Evolutionary conservation across 1,140 invertebrate species (phyloP).

Genomic region (Phortica variegata): DNA sequence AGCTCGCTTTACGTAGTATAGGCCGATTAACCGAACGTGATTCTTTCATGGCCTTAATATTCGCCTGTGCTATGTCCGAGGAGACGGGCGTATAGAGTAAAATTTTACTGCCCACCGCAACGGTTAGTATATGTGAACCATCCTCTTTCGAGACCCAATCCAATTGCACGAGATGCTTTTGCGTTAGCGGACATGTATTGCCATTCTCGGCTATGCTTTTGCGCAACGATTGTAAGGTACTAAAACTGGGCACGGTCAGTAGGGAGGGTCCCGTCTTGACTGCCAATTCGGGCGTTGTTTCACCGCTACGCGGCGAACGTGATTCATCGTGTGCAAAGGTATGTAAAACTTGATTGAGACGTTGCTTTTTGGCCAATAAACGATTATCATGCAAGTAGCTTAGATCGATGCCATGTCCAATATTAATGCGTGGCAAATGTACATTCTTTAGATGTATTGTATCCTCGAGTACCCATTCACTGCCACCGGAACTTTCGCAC

Average conservation of each 20-base stretch:
- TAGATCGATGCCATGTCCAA: slow-evolving; percentile 79
- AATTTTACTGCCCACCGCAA: slow-evolving; percentile 92
- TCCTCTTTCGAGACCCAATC: slow-evolving; percentile 99
- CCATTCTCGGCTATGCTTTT: slow-evolving; percentile 89
- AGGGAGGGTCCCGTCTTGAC: slow-evolving; percentile 60
- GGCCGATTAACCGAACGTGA: slow-evolving; percentile 77
- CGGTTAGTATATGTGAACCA: slow-evolving; percentile 95
- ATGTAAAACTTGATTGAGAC: slow-evolving; percentile 70
- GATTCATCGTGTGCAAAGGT: slow-evolving; percentile 65
- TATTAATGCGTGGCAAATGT: slow-evolving; percentile 76
- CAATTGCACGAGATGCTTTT: slow-evolving; percentile 87
- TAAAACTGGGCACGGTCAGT: slow-evolving; percentile 88
- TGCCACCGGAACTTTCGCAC: slow-evolving; percentile 96
- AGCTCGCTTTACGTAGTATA: slow-evolving; percentile 82
- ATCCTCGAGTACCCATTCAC: slow-evolving; percentile 99
- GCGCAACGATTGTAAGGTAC: slow-evolving; percentile 83
- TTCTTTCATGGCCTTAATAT: slow-evolving; percentile 84
- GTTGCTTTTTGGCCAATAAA: slow-evolving; percentile 77
- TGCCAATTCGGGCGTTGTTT: slow-evolving; percentile 46
- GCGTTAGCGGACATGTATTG: slow-evolving; percentile 83
- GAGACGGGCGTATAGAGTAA: slow-evolving; percentile 82
- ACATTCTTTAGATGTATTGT: slow-evolving; percentile 89
- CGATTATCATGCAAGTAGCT: slow-evolving; percentile 80
- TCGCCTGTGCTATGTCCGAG: slow-evolving; percentile 86
- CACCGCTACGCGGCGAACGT: slow-evolving; percentile 61